phyloP scores from a whole-genome alignment of 2,113 vertebrate genomes.

The Oryctolagus cuniculus region DNA sequence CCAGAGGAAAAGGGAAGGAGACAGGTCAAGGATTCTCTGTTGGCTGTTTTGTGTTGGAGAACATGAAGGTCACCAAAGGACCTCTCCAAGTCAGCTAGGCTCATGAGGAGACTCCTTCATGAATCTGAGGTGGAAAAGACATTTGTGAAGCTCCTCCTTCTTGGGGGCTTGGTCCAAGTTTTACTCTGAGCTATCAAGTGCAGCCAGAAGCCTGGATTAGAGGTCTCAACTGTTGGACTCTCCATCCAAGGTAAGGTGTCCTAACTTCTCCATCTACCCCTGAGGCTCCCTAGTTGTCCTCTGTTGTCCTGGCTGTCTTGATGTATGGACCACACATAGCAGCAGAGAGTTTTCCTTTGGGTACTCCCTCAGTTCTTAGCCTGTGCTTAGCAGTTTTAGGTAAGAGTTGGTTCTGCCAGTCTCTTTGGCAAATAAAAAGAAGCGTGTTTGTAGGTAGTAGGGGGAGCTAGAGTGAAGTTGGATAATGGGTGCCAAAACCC shows the following conservation, averaged over 20 bases:
- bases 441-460: not conserved
- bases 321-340: not conserved
- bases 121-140: constrained; percentile 39
- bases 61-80: not conserved
- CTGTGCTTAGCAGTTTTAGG: constrained; percentile 23
- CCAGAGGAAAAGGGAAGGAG: not conserved
- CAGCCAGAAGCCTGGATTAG: not conserved
- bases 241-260: not conserved
- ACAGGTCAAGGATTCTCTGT: not conserved
- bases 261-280: not conserved
- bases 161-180: not conserved
- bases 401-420: constrained; percentile 2
- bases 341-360: constrained; percentile 25
- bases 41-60: constrained; percentile 26
- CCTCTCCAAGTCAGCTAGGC: not conserved
- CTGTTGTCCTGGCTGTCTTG: not conserved
- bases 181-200: not conserved
- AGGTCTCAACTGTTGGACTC: not conserved
- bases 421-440: constrained; percentile 35
- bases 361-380: not conserved
- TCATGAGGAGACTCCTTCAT: not conserved
- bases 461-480: not conserved
- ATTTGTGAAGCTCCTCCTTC: constrained; percentile 41
- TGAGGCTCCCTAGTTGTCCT: not conserved
- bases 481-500: not conserved